Evolutionary conservation across 2,113 vertebrate species (phyloP).

Genomic region (Cynocephalus volans): DNA sequence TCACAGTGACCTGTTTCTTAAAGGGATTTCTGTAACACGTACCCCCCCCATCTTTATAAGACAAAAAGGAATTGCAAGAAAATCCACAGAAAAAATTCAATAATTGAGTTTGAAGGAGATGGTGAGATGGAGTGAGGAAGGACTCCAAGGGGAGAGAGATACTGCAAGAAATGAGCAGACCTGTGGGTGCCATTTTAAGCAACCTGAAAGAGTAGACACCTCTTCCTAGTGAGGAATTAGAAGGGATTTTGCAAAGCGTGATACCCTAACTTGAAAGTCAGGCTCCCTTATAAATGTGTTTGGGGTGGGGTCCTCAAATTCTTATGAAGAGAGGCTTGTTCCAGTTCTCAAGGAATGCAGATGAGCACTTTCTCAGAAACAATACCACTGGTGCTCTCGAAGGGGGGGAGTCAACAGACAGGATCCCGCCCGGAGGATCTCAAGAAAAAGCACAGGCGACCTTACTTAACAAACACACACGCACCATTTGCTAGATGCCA

Average conservation of each 20-base stretch:
- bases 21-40: constrained; percentile 15
- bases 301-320: neutral
- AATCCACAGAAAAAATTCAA: neutral
- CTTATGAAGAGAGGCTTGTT: neutral
- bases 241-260: constrained; percentile 35
- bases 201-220: neutral
- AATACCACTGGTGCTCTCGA: neutral
- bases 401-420: neutral
- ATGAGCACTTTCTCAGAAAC: neutral
- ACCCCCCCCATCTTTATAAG: neutral
- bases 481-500: neutral
- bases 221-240: neutral
- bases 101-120: neutral
- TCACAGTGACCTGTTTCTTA: constrained; percentile 53
- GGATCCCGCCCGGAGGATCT: neutral
- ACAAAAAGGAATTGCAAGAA: constrained; percentile 38
- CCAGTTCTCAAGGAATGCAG: neutral
- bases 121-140: neutral
- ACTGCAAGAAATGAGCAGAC: neutral
- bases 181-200: neutral
- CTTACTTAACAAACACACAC: neutral
- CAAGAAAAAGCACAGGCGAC: neutral
- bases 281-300: neutral
- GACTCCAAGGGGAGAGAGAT: neutral
- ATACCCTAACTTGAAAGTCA: neutral